Evolutionary conservation across 2,888 invertebrate genomes (phyloP), one percentile per base, ranked within the genome.

Genomic region (Melanchra persicariae): DNA sequence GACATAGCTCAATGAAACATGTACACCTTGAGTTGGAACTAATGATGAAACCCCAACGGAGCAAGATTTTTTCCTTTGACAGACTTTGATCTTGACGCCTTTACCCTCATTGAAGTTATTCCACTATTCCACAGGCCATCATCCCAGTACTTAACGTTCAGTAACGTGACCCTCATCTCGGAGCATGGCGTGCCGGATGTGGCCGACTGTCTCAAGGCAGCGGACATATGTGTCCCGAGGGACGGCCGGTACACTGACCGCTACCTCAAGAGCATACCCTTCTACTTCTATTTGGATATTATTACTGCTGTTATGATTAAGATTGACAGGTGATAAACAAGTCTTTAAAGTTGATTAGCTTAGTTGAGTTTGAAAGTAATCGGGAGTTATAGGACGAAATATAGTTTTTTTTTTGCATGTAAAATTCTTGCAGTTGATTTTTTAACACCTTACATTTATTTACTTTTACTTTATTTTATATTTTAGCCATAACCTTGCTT

Each of bases 111-210:
- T 58, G 5, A 10, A 34, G 3, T 34, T n/a, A 8, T n/a, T 49
- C n/a, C 1, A 17, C 24, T 24, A 1, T 10, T 17, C 1, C 19
- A 34, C 45, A 96, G 96, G 1, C 93, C 94, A 19, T 88, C 93
- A 3, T 91, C 94, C 0, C 87, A 92, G 30, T 95, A 97, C 87
- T 88, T 97, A 47, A 96, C 96, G 0, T 98, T 97, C 90, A 97
- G 97, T 67, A 98, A 98, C 87, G 88, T 98, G 24, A 97, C 97
- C 0, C 89, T 98, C 58, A 96, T 98, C 3, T 97, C 97, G 0
- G 96, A 97, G 4, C 96, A 97, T 85, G 98, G 98, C 0, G 85
- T 97, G 57, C 97, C 96, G 0, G 91, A 91, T 0, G 91, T 92
- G 0, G 65, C 84, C 0, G 96, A 96, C 43, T 95, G 95, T 65